phyloP scores from a whole-genome alignment of 1,140 invertebrate genomes.

The Leptinotarsa texana region DNA sequence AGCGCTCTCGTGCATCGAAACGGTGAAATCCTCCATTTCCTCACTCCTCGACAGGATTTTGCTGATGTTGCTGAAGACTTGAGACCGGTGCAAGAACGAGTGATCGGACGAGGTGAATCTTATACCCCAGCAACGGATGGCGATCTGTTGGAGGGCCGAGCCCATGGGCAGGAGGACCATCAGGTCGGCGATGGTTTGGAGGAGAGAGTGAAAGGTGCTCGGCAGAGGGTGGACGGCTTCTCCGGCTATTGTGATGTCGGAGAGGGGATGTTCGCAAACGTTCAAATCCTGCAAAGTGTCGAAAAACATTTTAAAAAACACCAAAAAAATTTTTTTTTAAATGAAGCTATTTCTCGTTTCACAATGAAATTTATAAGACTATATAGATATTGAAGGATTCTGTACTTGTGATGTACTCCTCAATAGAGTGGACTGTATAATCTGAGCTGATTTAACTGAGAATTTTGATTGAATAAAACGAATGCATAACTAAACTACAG shows the following conservation, averaged over 20 bases:
- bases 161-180: conserved; percentile 88
- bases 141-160: conserved; percentile 87
- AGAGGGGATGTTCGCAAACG: conserved; percentile 80
- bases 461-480: too few species aligned
- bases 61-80: conserved; percentile 95
- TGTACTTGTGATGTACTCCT: too few species aligned
- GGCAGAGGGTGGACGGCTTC: conserved; percentile 79
- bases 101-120: conserved; percentile 87
- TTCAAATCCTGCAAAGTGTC: conserved; percentile 53
- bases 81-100: conserved; percentile 84
- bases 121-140: conserved; percentile 91
- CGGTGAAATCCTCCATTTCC: conserved; percentile 66
- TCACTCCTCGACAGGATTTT: conserved; percentile 93
- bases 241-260: conserved; percentile 79
- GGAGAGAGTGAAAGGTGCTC: conserved; percentile 81
- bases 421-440: too few species aligned
- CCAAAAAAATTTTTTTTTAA: too few species aligned
- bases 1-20: conserved; percentile 64
- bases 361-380: too few species aligned
- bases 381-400: too few species aligned
- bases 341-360: too few species aligned
- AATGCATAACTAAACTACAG: too few species aligned
- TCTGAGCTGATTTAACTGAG: too few species aligned
- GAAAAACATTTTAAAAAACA: too few species aligned
- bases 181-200: conserved; percentile 90